Evolutionary conservation across 2,797 vertebrate species (phyloP).

Genomic region (Sarcoramphus papa): DNA sequence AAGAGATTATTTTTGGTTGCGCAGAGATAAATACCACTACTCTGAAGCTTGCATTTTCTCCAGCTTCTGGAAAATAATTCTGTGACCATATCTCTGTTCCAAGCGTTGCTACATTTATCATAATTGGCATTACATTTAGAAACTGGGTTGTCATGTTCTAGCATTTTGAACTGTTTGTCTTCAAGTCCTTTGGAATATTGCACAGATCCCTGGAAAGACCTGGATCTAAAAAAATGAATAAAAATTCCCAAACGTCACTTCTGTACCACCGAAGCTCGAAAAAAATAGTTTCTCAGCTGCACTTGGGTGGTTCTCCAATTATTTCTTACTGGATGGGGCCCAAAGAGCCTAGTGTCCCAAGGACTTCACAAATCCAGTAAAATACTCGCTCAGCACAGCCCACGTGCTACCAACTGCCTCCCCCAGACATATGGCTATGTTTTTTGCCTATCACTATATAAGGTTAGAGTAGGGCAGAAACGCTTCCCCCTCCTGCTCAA

Average conservation of each 20-base stretch:
- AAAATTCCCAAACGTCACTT: neutral
- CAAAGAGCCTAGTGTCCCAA: neutral
- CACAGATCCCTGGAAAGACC: neutral
- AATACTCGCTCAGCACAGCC: conserved; percentile 56
- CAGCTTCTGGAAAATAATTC: neutral
- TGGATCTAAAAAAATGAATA: neutral
- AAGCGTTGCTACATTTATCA: neutral
- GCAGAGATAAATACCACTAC: neutral
- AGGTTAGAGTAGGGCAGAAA: conserved; percentile 59
- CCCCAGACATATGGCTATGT: conserved; percentile 71
- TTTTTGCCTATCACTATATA: conserved; percentile 52
- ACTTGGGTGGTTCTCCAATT: neutral
- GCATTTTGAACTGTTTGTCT: conserved; percentile 1
- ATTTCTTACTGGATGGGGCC: conserved; percentile 26
- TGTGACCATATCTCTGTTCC: neutral
- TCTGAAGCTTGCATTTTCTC: neutral
- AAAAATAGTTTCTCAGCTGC: neutral
- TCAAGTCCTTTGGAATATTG: neutral
- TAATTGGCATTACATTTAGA: conserved; percentile 26
- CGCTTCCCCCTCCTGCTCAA: conserved; percentile 35
- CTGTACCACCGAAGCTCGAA: neutral
- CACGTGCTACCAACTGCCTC: conserved; percentile 60
- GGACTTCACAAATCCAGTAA: conserved; percentile 49
- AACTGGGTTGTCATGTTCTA: neutral
- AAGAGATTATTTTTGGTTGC: neutral